These are phyloP conservation scores for Saiga tatarica DNA, from an alignment of 2,113 vertebrate genomes.

Conservation along the genomic window DNA sequence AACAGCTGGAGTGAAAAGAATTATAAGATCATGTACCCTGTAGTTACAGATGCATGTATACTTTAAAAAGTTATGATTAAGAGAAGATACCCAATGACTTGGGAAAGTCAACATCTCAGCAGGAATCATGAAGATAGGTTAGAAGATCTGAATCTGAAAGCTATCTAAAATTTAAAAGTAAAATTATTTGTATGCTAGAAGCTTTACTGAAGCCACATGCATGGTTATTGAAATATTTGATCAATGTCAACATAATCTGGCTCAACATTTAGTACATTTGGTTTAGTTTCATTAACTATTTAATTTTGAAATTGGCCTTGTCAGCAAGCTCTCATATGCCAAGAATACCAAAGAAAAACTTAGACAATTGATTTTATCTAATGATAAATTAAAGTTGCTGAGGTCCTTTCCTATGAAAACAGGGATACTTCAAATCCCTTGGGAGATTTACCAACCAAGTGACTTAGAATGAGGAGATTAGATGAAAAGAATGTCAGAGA, in stretches of 20 bases:
- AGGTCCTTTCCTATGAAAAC: background rate
- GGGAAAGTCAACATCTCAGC: constrained; percentile 33
- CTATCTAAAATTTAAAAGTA: background rate
- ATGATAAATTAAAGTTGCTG: constrained; percentile 16
- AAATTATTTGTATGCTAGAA: constrained; percentile 57
- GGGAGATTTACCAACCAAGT: background rate
- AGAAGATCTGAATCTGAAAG: constrained; percentile 47
- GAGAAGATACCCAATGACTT: constrained; percentile 60
- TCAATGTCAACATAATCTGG: constrained; percentile 48
- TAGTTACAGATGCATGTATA: background rate
- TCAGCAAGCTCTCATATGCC: background rate
- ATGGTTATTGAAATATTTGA: constrained; percentile 46
- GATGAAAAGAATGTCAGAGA: background rate
- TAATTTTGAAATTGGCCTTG: constrained; percentile 53
- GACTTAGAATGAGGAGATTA: background rate
- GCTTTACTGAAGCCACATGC: constrained; percentile 33
- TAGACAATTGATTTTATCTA: constrained; percentile 38
- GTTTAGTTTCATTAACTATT: constrained; percentile 64
- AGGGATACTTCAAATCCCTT: background rate
- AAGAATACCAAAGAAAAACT: constrained; percentile 36
- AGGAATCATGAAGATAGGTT: constrained; percentile 39
- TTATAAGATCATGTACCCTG: constrained; percentile 25
- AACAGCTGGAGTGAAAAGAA: background rate
- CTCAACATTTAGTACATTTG: constrained; percentile 42
- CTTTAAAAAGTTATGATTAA: constrained; percentile 49